Base-by-base conservation (phyloP, 2,888 invertebrate genomes). In the Megaustenia siamemsis region DNA sequence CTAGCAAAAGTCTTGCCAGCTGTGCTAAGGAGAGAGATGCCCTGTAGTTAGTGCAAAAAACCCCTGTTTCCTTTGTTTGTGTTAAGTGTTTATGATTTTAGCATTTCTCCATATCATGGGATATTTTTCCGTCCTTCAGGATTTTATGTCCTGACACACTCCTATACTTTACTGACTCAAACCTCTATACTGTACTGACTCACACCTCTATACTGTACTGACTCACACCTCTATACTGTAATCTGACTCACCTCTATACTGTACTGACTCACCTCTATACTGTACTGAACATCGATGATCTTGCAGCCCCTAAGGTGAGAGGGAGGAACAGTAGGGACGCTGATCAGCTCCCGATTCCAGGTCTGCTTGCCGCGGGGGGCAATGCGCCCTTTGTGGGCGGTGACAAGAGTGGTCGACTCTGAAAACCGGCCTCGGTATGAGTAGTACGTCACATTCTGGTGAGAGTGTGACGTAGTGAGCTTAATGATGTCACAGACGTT, bases 261-360 rank as follows among this genome's bases (percentile, higher is more conserved):
- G 49, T 49, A 8, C 73, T 21, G 28, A 68, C 89, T 86, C 86
- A 92, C 92, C 90, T 92, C 92, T 84, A 92, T 88, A 82, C 90
- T 90, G 87, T 92, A 92, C 86, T 92, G 92, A 12, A 92, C 90
- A 86, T 92, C 91, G 53, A 92, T 92, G 80, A 92, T 92, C 89
- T 91, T 92, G 89, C 92, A 92, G 68, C 92, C 92, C 24, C 90
- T 86, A 5, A 92, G 88, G 86, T 92, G 92, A 15, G 92, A 92
- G 53, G 92, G 91, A 5, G 92, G 91, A 24, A 91, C 90, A 75
- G 91, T 91, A 28, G 92, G 92, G 73, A 92, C 91, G 86, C 91
- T 92, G 15, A 92, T 88, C 40, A 92, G 86, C 82, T 92, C 92
- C 78, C 89, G 87, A 86, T 92, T 91, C 92, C 92, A 92, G 10